Base-by-base conservation (phyloP, 1,140 invertebrate species). In the Sycobia sp. region DNA sequence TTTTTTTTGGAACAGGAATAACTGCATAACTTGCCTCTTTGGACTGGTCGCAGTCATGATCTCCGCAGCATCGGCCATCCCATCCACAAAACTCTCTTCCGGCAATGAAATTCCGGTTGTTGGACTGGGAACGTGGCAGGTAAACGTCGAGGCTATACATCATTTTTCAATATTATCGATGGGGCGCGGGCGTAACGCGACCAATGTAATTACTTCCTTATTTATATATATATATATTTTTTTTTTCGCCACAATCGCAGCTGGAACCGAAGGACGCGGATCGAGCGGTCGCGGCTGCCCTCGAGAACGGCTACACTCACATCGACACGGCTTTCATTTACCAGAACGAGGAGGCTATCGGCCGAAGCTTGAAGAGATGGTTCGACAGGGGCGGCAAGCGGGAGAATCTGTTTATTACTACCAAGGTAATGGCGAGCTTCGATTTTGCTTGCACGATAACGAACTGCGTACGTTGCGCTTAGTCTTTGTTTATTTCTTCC, bases 271-370 rank as follows among this genome's bases (percentile, higher is more conserved):
- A 88, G 71, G 88, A 91, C 75, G 85, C 92, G 60, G 88, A 91
- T 76, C 71, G 71, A 16, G 89, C 87, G 22, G 81, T 94, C 0
- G 85, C 87, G 43, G 78, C 79, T 53, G 91, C 88, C 16, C 71
- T 90, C 16, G 76, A 86, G 20, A 75, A 65, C 67, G 88, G 90
- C 10, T 92, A 92, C 70, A 84, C 89, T 25, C 91, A 91, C 67
- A 91, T 94, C 55, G 92, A 94, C 73, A 91, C 90, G 14, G 91
- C 91, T 29, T 88, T 88, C 65, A 87, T 89, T 75, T 94, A 94
- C 72, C 85, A 87, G 64, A 95, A 94, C 74, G 93, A 95, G 79
- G 84, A 86, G 63, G 86, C 87, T 9, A 92, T 95, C 70, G 92
- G 92, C n/a, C 84, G 83, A 46, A 88, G 89, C 41, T 78, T 94